Evolutionary conservation across 2,888 invertebrate genomes (phyloP).

Genomic region (Eremobia ochroleuca): DNA sequence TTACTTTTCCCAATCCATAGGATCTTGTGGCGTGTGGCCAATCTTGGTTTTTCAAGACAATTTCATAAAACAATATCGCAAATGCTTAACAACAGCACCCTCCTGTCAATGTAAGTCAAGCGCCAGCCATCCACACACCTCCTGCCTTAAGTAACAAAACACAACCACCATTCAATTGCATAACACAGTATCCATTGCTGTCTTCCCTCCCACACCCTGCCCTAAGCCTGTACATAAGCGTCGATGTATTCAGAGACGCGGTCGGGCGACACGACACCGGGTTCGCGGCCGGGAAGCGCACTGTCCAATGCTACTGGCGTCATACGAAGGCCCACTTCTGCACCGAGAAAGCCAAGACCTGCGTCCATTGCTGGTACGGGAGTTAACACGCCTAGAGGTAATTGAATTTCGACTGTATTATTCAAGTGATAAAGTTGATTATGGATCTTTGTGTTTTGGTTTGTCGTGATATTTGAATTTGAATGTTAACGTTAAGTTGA

Average conservation of each 20-base stretch:
- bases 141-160: constrained; percentile 20
- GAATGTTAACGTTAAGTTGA: background rate
- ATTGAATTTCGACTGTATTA: constrained; percentile 31
- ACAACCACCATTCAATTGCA: constrained; percentile 20
- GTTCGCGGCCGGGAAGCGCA: constrained; percentile 96
- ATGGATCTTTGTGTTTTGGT: constrained; percentile 1
- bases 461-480: background rate
- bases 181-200: constrained; percentile 50
- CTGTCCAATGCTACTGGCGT: constrained; percentile 92
- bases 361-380: constrained; percentile 95
- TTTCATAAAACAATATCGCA: background rate
- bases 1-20: background rate
- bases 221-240: constrained; percentile 65
- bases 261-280: constrained; percentile 94
- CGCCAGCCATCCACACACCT: constrained; percentile 8
- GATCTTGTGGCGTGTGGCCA: background rate
- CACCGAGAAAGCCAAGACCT: constrained; percentile 93
- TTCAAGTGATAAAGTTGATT: background rate
- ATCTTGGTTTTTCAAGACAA: background rate
- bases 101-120: background rate
- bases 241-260: constrained; percentile 91
- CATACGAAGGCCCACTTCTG: constrained; percentile 89
- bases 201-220: constrained; percentile 32
- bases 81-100: background rate
- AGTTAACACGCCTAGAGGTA: constrained; percentile 92